Conservation (phyloP, 2,888 invertebrate genomes). For the Athalia circularis region DNA sequence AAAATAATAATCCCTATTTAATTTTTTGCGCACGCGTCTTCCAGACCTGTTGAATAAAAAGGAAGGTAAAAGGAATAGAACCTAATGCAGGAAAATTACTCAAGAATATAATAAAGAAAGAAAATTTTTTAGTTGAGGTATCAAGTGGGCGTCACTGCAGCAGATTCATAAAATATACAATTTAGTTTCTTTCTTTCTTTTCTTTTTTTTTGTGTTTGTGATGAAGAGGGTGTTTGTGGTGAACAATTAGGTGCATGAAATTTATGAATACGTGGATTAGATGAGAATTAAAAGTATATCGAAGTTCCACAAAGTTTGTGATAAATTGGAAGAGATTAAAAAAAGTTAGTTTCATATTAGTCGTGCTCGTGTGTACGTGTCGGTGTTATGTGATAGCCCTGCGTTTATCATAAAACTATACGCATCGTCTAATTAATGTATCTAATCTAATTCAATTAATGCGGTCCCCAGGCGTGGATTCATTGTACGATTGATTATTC, state of each 20-base stretch:
- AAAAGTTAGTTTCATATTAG: neutral
- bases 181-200: neutral
- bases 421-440: conserved; percentile 6
- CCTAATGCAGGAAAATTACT: conserved; percentile 4
- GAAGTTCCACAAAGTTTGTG: neutral
- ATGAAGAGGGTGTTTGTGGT: neutral
- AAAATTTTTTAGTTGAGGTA: conserved; percentile 26
- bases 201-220: neutral
- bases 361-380: conserved; percentile 21
- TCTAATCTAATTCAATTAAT: conserved; percentile 31
- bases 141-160: conserved; percentile 14
- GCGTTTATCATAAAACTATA: conserved; percentile 30
- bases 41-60: conserved; percentile 34
- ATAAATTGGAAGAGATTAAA: conserved; percentile 14
- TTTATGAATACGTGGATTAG: neutral
- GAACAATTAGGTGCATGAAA: conserved; percentile 2
- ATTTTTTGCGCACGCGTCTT: conserved; percentile 1
- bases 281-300: neutral
- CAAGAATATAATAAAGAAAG: neutral
- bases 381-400: neutral
- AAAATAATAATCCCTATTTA: neutral
- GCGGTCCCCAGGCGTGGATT: conserved; percentile 31
- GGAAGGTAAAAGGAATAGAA: conserved; percentile 21
- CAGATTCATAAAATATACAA: conserved; percentile 5
- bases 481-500: neutral